Conservation (phyloP, 2,797 vertebrate genomes). For the Vultur gryphus region DNA sequence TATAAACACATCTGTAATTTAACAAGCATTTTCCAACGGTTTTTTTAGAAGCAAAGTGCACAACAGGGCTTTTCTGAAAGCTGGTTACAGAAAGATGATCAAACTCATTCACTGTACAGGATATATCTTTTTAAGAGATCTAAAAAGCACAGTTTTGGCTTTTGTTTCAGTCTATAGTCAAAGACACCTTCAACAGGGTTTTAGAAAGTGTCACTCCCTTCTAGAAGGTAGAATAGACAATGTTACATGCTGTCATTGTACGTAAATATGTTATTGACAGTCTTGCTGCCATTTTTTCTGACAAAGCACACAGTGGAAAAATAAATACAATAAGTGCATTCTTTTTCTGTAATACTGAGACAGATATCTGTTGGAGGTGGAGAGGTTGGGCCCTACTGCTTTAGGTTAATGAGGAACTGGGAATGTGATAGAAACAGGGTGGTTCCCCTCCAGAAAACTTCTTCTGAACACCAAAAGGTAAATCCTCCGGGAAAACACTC, state of each 20-base stretch:
- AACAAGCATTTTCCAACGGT: background rate
- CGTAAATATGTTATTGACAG: background rate
- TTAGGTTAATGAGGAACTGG: background rate
- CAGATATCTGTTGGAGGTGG: background rate
- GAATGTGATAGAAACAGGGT: background rate
- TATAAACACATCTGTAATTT: background rate
- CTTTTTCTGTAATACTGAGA: background rate
- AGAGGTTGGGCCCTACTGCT: background rate
- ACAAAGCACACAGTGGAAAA: background rate
- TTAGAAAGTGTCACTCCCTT: background rate
- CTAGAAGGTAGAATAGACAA: background rate
- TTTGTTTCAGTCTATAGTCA: background rate
- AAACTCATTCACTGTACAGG: background rate
- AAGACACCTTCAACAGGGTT: background rate
- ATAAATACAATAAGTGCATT: background rate
- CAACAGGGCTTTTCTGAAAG: background rate
- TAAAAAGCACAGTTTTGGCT: background rate
- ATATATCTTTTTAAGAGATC: background rate
- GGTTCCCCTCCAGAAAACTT: background rate
- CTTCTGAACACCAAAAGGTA: background rate
- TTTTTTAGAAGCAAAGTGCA: background rate
- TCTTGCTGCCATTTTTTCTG: background rate
- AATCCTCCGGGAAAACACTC: background rate
- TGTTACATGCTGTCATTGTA: background rate
- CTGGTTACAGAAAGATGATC: background rate